Evolutionary conservation across 2,797 vertebrate species (phyloP).

Genomic region (Cynodonichthys magdalenae): DNA sequence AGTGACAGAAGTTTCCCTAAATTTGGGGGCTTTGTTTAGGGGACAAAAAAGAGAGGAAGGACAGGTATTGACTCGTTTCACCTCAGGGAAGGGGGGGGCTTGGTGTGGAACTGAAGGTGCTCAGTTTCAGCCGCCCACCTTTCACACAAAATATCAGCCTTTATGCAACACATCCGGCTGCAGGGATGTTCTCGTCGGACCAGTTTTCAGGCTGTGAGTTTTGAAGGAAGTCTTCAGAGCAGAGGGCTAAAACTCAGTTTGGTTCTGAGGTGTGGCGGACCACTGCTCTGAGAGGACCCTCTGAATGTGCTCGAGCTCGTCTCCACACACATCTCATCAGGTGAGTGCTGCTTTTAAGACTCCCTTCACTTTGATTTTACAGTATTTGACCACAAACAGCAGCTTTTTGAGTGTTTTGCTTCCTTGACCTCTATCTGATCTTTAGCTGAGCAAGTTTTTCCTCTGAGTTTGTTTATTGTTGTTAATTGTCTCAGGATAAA

Average conservation of each 20-base stretch:
- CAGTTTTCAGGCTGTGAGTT: conserved; percentile 45
- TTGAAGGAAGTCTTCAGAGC: neutral
- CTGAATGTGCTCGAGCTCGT: conserved; percentile 19
- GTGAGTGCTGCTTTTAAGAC: conserved; percentile 45
- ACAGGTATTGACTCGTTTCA: conserved; percentile 50
- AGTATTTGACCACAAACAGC: neutral
- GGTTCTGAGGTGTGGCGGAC: neutral
- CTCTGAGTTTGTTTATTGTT: neutral
- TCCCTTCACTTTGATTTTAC: neutral
- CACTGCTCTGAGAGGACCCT: neutral
- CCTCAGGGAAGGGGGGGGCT: neutral
- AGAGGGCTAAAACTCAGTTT: neutral
- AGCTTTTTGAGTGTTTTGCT: neutral
- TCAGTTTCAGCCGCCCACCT: conserved; percentile 60
- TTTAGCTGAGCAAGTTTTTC: neutral
- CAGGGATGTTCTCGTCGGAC: conserved; percentile 56
- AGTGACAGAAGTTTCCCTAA: neutral
- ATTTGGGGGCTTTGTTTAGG: neutral
- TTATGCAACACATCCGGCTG: conserved; percentile 37
- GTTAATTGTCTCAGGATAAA: neutral
- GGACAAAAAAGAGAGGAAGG: neutral
- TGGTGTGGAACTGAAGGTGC: conserved; percentile 36
- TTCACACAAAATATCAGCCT: conserved; percentile 23
- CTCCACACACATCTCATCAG: conserved; percentile 11
- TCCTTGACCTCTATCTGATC: neutral